phyloP scores from a whole-genome alignment of 2,888 invertebrate species.

The Herminia tarsipennalis region DNA sequence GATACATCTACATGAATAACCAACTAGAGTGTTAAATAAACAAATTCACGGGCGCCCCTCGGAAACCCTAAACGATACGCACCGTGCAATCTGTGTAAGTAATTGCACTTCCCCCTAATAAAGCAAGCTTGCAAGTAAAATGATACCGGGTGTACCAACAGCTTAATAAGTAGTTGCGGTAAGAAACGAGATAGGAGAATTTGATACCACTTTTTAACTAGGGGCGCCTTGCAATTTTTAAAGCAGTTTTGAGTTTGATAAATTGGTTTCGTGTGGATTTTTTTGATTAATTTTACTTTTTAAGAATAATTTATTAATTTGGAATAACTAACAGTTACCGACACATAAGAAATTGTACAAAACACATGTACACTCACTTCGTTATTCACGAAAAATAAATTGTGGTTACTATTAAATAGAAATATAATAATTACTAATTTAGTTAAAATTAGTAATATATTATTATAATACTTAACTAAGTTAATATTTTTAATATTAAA shows the following conservation, averaged over 20 bases:
- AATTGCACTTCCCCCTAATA: conserved; percentile 50
- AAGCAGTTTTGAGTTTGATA: background rate
- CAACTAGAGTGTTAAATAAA: conserved; percentile 26
- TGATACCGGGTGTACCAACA: conserved; percentile 33
- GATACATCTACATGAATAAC: conserved; percentile 1
- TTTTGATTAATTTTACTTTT: background rate
- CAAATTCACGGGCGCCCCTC: conserved; percentile 33
- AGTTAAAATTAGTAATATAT: no score
- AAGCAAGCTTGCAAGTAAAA: conserved; percentile 38
- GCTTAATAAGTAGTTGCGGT: conserved; percentile 29
- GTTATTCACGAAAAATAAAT: no score
- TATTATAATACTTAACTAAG: no score
- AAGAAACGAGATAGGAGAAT: conserved; percentile 27
- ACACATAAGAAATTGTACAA: no score
- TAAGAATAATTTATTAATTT: background rate
- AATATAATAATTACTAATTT: no score
- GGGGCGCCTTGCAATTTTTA: conserved; percentile 2
- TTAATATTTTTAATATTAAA: no score
- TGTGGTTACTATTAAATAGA: no score
- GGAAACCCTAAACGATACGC: conserved; percentile 38
- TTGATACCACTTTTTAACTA: conserved; percentile 19
- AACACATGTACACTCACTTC: no score
- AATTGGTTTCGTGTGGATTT: background rate
- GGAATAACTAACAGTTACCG: background rate
- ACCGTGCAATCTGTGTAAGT: conserved; percentile 48